Percentiles rank a stretch among this genome's conserved stretches.
Evolutionary conservation across 2,797 vertebrate genomes (phyloP).

Genomic region (Urocyon cinereoargenteus): DNA sequence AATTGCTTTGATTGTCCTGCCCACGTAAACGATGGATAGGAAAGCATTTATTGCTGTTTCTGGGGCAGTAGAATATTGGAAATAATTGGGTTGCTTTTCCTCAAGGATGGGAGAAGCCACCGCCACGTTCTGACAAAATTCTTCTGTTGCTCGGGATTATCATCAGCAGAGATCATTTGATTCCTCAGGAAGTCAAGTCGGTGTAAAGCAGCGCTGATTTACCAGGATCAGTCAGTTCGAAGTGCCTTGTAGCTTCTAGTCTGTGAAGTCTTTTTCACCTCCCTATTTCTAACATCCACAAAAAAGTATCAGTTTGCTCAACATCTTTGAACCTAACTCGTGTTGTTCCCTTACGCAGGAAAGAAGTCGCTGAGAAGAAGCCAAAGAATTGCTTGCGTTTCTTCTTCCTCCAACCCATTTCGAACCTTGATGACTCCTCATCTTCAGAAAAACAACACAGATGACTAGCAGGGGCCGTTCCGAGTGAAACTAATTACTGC

Average conservation of each 20-base stretch:
- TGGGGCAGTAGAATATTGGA: background rate
- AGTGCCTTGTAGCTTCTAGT: background rate
- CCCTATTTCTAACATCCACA: slow-evolving; percentile 18
- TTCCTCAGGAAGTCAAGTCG: background rate
- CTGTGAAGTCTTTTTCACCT: background rate
- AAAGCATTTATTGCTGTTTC: background rate
- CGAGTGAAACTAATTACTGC: background rate
- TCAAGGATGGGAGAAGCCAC: background rate
- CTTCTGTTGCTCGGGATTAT: background rate
- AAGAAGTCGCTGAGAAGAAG: background rate
- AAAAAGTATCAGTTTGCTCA: background rate
- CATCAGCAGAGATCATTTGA: background rate
- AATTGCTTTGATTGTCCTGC: background rate
- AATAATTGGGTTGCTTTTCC: background rate
- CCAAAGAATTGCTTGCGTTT: background rate
- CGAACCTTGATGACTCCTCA: background rate
- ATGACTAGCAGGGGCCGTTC: background rate
- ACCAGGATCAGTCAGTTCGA: background rate
- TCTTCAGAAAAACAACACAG: background rate
- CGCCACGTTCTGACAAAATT: background rate
- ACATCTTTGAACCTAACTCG: background rate
- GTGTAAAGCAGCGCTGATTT: background rate
- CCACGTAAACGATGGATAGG: background rate
- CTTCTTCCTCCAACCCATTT: background rate
- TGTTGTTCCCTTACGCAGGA: background rate